Percentiles rank a stretch among this genome's conserved stretches.
phyloP scores from a whole-genome alignment of 2,888 invertebrate species.

The Catotricha subobsoleta region DNA sequence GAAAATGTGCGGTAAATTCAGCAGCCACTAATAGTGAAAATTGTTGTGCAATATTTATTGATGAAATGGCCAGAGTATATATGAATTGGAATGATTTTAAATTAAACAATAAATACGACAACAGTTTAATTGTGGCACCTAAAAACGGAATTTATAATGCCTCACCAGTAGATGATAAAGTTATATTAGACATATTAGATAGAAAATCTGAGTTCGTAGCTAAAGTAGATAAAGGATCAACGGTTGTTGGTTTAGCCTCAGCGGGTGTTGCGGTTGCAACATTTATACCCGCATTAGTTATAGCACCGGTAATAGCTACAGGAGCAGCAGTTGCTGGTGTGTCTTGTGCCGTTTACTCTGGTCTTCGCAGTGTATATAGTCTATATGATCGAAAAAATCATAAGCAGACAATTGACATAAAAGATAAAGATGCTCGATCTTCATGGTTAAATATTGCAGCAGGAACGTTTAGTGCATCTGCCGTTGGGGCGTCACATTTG shows the following conservation, averaged over 20 bases:
- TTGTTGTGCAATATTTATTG: constrained; percentile 25
- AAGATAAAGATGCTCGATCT: constrained; percentile 18
- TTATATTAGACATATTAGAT: constrained; percentile 7
- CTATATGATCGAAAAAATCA: constrained; percentile 20
- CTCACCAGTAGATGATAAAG: constrained; percentile 12
- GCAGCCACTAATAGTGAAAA: constrained; percentile 13
- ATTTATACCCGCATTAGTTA: constrained; percentile 15
- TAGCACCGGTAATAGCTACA: constrained; percentile 15
- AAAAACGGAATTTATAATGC: constrained; percentile 23
- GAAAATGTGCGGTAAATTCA: constrained; percentile 22
- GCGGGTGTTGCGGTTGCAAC: constrained; percentile 5
- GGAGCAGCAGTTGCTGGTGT: constrained; percentile 15
- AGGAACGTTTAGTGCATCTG: constrained; percentile 16
- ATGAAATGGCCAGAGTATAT: constrained; percentile 30
- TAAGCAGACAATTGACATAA: constrained; percentile 20
- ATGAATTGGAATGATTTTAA: constrained; percentile 30
- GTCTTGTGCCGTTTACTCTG: constrained; percentile 17
- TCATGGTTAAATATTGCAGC: constrained; percentile 14
- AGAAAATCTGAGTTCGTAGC: background rate
- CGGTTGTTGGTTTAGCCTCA: constrained; percentile 4
- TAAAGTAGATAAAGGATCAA: background rate
- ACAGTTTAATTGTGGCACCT: constrained; percentile 31
- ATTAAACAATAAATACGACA: constrained; percentile 27
- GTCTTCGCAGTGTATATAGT: constrained; percentile 16
- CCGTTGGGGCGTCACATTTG: constrained; percentile 18